Evolutionary conservation across 2,113 vertebrate species (phyloP).

Genomic region (Pterocles gutturalis): DNA sequence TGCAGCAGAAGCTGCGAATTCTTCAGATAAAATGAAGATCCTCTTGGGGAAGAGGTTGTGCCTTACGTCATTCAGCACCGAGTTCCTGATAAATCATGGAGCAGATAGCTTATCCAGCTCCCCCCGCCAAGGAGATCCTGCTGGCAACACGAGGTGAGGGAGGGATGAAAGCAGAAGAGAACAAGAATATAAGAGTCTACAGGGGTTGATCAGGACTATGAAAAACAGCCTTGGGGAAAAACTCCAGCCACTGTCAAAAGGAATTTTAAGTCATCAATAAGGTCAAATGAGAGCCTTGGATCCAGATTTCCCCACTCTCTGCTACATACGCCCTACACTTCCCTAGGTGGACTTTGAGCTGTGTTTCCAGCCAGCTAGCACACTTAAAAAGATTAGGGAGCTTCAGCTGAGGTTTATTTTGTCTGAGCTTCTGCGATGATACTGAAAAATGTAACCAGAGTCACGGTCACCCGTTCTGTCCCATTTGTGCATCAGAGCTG

Average conservation of each 20-base stretch:
- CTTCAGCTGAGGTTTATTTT: not conserved
- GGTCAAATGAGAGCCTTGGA: not conserved
- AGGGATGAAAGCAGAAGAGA: not conserved
- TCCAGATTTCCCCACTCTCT: not conserved
- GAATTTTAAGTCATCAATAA: not conserved
- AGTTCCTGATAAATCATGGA: conserved; percentile 46
- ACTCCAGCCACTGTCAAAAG: not conserved
- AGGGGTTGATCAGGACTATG: not conserved
- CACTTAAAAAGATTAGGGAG: not conserved
- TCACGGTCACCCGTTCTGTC: not conserved
- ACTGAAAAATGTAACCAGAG: not conserved
- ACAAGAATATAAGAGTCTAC: not conserved
- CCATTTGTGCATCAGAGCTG: not conserved
- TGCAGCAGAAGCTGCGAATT: conserved; percentile 57
- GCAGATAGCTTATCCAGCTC: conserved; percentile 1
- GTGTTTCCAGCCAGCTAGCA: not conserved
- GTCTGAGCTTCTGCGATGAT: not conserved
- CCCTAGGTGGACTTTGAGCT: not conserved
- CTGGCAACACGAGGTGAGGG: not conserved
- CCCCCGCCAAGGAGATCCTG: not conserved
- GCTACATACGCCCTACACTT: not conserved
- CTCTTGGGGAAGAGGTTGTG: conserved; percentile 22
- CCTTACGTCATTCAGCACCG: conserved; percentile 31
- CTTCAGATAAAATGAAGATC: conserved; percentile 49
- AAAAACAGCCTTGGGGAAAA: not conserved